Conservation (phyloP, 2,797 vertebrate species). For the Poeciliopsis turneri region DNA sequence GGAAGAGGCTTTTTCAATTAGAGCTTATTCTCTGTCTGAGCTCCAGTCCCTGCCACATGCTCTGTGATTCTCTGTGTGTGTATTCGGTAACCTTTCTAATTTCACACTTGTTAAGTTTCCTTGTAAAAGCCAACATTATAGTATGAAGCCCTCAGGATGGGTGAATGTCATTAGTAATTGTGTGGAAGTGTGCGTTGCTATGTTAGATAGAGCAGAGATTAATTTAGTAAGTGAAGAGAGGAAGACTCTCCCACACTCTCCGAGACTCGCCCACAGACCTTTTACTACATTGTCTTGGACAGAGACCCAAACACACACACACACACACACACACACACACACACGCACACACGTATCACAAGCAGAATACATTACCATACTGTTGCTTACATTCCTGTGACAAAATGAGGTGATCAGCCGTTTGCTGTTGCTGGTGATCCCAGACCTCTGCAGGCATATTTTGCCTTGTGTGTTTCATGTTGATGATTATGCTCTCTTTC, state of each 20-base stretch:
- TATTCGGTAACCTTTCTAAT: conserved; percentile 83
- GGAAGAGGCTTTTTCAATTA: conserved; percentile 80
- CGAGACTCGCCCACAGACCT: conserved; percentile 19
- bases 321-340: background rate
- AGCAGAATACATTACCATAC: conserved; percentile 10
- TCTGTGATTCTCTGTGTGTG: conserved; percentile 51
- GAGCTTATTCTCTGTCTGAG: conserved; percentile 60
- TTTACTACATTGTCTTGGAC: conserved; percentile 18
- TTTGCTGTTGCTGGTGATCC: conserved; percentile 36
- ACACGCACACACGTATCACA: conserved; percentile 17
- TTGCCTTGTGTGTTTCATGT: conserved; percentile 43
- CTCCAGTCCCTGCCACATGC: conserved; percentile 46
- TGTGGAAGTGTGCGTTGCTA: conserved; percentile 37
- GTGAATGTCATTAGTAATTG: conserved; percentile 69
- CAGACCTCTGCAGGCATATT: conserved; percentile 35
- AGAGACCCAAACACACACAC: background rate
- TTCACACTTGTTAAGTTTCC: conserved; percentile 85
- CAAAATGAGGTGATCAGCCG: conserved; percentile 52
- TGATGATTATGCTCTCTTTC: conserved; percentile 54
- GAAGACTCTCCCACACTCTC: conserved; percentile 6
- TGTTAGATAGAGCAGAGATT: conserved; percentile 46
- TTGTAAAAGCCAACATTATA: conserved; percentile 80
- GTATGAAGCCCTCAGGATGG: conserved; percentile 69
- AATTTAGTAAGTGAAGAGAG: conserved; percentile 42
- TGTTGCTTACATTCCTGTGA: conserved; percentile 39